A percentile compares a stretch with the other conserved stretches of the same genome.
These are phyloP conservation scores for Pangasianodon hypophthalmus DNA, from an alignment of 2,113 vertebrate species.

Conservation along the genomic window DNA sequence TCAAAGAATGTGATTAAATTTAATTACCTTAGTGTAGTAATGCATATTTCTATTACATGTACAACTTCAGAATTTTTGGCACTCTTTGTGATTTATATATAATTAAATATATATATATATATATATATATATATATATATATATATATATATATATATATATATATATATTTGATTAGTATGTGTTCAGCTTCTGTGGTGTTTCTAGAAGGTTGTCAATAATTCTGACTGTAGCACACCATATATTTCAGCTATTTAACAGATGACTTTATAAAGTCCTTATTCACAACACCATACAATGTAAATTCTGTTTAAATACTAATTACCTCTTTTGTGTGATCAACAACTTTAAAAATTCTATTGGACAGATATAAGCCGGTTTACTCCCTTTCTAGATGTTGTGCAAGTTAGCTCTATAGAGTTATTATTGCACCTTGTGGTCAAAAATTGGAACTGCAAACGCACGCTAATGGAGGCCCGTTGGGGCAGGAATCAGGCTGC, in stretches of 20 bases:
- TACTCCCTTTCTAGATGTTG: neutral
- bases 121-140: no score
- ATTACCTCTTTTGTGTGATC: no score
- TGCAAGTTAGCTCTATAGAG: no score
- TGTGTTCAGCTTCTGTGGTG: no score
- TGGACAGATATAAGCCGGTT: neutral
- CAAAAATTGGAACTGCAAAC: neutral
- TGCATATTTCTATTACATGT: neutral
- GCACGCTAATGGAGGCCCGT: neutral
- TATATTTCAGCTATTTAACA: neutral
- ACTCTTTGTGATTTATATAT: no score
- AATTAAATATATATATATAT: no score
- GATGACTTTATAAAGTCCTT: neutral
- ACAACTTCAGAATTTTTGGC: neutral
- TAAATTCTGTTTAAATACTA: neutral
- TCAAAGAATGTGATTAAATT: neutral
- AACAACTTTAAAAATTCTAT: neutral
- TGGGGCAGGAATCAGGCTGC: neutral
- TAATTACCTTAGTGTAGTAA: neutral
- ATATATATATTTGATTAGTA: no score
- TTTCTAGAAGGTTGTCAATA: no score
- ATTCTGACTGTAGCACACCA: neutral
- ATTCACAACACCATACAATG: neutral
- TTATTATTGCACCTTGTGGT: neutral
- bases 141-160: no score